These are phyloP conservation scores for Tipula vernalis DNA, from an alignment of 2,888 invertebrate genomes.

Conservation along the genomic window DNA sequence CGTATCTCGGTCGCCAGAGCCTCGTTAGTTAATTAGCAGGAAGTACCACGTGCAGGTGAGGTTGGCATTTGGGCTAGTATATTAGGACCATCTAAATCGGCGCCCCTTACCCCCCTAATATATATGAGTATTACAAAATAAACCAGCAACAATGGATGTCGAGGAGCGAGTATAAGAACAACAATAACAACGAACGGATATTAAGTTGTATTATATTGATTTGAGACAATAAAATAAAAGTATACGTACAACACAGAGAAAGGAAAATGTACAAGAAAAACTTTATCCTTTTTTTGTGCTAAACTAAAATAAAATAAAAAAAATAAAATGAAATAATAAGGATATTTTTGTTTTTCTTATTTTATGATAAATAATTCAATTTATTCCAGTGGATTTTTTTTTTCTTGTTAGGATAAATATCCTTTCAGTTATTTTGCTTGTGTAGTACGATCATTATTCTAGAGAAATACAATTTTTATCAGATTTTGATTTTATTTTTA, in stretches of 20 bases:
- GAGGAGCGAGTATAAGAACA: not conserved
- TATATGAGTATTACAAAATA: no score
- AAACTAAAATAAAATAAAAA: not conserved
- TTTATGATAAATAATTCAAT: conserved; percentile 4
- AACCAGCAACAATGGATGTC: not conserved
- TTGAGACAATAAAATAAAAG: not conserved
- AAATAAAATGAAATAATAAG: not conserved
- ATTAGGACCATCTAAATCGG: no score
- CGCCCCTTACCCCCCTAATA: no score
- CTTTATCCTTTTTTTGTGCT: not conserved
- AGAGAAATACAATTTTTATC: not conserved
- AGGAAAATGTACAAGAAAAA: not conserved
- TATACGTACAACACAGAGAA: not conserved
- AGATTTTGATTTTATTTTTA: not conserved
- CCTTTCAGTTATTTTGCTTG: not conserved
- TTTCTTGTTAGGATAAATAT: not conserved
- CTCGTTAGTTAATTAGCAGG: no score
- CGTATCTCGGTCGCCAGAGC: no score
- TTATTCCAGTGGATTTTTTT: not conserved
- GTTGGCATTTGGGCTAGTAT: no score
- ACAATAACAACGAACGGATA: not conserved
- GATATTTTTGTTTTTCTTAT: not conserved
- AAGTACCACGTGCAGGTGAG: no score
- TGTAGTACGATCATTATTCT: not conserved
- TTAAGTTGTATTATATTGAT: not conserved